Evolutionary conservation across 2,888 invertebrate genomes (phyloP).

Genomic region (Uloborus plumipes): DNA sequence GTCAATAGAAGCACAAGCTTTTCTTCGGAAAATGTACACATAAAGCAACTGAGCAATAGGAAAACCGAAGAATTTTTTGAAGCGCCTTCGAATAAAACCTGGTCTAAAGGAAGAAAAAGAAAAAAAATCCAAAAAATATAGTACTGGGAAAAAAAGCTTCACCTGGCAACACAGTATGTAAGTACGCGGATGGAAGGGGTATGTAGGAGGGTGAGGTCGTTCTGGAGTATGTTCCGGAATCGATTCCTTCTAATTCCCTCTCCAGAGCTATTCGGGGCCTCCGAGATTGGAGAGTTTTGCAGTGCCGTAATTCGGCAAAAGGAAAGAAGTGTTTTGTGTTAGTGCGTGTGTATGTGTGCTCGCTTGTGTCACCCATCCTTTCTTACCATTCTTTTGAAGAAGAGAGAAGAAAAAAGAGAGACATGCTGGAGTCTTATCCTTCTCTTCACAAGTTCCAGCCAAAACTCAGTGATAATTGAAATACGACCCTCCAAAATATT

Average conservation of each 20-base stretch:
- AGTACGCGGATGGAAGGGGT: slow-evolving; percentile 8
- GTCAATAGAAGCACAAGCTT: background rate
- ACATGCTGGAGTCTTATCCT: slow-evolving; percentile 13
- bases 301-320: slow-evolving; percentile 53
- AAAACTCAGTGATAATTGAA: slow-evolving; percentile 60
- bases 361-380: slow-evolving; percentile 23
- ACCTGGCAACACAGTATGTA: slow-evolving; percentile 53
- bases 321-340: slow-evolving; percentile 41
- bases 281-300: slow-evolving; percentile 55
- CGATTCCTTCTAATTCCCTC: slow-evolving; percentile 64
- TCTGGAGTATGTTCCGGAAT: slow-evolving; percentile 53
- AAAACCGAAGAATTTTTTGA: slow-evolving; percentile 16
- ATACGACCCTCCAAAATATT: slow-evolving; percentile 60
- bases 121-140: slow-evolving; percentile 11
- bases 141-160: slow-evolving; percentile 19
- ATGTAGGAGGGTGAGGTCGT: slow-evolving; percentile 8
- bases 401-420: background rate
- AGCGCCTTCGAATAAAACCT: slow-evolving; percentile 21
- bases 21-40: background rate
- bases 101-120: background rate
- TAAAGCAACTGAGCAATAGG: slow-evolving; percentile 8
- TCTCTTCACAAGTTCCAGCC: slow-evolving; percentile 14
- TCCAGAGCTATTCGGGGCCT: slow-evolving; percentile 54
- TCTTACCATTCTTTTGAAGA: slow-evolving; percentile 31
- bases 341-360: slow-evolving; percentile 7